Evolutionary conservation across 2,888 invertebrate genomes (phyloP).

Genomic region (Taphrorychus bicolor): DNA sequence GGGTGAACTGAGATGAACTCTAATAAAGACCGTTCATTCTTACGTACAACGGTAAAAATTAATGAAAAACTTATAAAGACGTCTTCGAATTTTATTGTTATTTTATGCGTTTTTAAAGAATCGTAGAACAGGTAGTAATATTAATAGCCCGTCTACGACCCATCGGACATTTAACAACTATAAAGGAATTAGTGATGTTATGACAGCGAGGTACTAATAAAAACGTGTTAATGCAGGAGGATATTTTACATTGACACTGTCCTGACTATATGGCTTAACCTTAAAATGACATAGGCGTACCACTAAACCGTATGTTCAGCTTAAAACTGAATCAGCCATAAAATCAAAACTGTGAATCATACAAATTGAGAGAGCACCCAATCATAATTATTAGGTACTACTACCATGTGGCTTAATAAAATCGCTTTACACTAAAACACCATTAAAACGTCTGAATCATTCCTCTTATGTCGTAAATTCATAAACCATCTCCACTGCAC

Average conservation of each 20-base stretch:
- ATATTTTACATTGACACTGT: slow-evolving; percentile 12
- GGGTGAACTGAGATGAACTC: no score
- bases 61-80: slow-evolving; percentile 9
- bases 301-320: not conserved
- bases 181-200: slow-evolving; percentile 41
- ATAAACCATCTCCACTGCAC: not conserved
- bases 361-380: no score
- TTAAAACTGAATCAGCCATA: no score
- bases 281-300: slow-evolving; percentile 5
- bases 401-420: not conserved
- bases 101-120: slow-evolving; percentile 20
- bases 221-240: slow-evolving; percentile 58
- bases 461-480: not conserved
- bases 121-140: slow-evolving; percentile 29
- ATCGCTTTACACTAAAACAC: not conserved
- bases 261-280: slow-evolving; percentile 5
- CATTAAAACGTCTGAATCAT: not conserved
- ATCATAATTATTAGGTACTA: no score
- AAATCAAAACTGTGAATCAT: no score
- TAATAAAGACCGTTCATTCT: no score
- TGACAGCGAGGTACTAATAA: slow-evolving; percentile 48
- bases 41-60: not conserved
- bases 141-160: slow-evolving; percentile 22
- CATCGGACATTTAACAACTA: slow-evolving; percentile 39
- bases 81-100: slow-evolving; percentile 18